These are phyloP conservation scores for Rhopalosiphum padi DNA, from an alignment of 1,140 invertebrate species.

Conservation along the genomic window DNA sequence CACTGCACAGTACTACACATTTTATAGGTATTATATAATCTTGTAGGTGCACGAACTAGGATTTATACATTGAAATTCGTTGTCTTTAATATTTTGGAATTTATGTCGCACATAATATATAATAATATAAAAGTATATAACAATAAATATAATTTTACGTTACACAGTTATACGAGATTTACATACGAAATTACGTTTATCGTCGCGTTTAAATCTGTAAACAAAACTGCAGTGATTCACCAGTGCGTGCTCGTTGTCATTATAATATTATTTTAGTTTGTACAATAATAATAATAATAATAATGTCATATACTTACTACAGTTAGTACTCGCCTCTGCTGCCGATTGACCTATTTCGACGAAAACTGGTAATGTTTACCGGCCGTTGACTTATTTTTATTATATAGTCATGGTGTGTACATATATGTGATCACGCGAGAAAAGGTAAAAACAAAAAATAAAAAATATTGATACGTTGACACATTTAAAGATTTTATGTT, in stretches of 20 bases:
- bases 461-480: neutral
- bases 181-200: slow-evolving; percentile 6
- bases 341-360: neutral
- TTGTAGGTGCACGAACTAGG: neutral
- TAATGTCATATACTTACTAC: neutral
- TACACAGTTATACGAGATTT: neutral
- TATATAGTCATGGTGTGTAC: neutral
- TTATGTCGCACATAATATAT: neutral
- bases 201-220: slow-evolving; percentile 12
- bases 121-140: slow-evolving; percentile 6
- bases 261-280: neutral
- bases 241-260: neutral
- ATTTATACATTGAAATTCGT: neutral
- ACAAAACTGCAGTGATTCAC: neutral
- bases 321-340: neutral
- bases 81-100: neutral
- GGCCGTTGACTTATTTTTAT: neutral
- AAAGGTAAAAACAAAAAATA: neutral
- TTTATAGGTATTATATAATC: neutral
- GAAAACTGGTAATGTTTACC: neutral
- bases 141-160: neutral
- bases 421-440: neutral
- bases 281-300: neutral
- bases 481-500: neutral
- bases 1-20: neutral